Evolutionary conservation across 1,140 invertebrate species (phyloP), one percentile per base, ranked within the genome.

Genomic region (Drosophila carrolli): DNA sequence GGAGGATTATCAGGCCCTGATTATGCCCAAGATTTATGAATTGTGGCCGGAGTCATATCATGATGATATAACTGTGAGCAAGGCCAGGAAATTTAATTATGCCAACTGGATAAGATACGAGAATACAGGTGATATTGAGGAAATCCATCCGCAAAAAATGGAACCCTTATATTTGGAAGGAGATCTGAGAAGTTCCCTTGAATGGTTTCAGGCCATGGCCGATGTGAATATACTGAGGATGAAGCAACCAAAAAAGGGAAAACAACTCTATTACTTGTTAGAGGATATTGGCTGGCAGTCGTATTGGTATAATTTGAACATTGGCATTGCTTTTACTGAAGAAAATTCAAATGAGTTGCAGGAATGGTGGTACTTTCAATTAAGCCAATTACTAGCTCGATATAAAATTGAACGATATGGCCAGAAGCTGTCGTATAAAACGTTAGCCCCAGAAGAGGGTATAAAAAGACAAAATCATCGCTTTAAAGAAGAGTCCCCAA

Each of bases 21-120:
- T 94, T 5, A 80, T 96, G 4, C 95, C 95, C 1, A 94, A 95
- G 32, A 93, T 95, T 6, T 95, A 95, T 72, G 95, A 96, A 92
- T 93, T 95, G n/a, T 94, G 94, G 59, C 95, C 96, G 0, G 94
- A 95, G 75, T 93, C 93, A 62, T 96, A 95, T 93, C 94, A 95
- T 44, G 93, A 94, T 72, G 93, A 83, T 9, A 93, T 94, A 67
- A 94, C 95, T 2, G 94, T 96, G 2, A 93, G 95, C 32, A 92
- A 94, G 43, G 94, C 95, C 0, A 43, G 48, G 16, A 68, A 57
- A 7, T 85, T 80, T 32, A 74, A 80, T 41, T 83, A 54, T 53
- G 59, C 41, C 29, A 75, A 74, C 32, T 85, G 77, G 81, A 43
- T 67, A 14, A 44, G 43, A 14, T 11, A 54, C 10, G 40, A 11